Conservation (phyloP, 2,888 invertebrate genomes). For the Uropetala carovei region DNA sequence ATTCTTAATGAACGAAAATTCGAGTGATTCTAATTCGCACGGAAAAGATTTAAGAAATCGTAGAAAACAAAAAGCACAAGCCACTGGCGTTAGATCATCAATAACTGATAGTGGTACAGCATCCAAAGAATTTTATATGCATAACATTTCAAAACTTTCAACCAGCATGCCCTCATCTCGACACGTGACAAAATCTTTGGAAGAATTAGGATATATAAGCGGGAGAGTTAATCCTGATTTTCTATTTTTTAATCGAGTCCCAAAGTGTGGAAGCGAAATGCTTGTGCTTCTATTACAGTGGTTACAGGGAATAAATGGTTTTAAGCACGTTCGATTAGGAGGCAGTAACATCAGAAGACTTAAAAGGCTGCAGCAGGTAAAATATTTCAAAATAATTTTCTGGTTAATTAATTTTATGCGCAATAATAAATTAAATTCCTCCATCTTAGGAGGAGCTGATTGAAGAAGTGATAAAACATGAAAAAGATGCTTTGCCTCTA, state of each 20-base stretch:
- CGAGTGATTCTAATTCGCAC: background rate
- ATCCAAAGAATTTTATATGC: background rate
- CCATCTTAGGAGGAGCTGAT: slow-evolving; percentile 77
- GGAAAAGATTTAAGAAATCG: too few species aligned
- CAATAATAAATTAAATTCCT: background rate
- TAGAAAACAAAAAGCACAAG: too few species aligned
- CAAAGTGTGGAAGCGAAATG: slow-evolving; percentile 80
- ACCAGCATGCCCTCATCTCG: slow-evolving; percentile 8
- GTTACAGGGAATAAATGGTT: slow-evolving; percentile 79
- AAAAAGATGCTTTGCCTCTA: slow-evolving; percentile 78
- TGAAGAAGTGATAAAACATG: slow-evolving; percentile 76
- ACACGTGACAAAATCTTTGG: slow-evolving; percentile 66
- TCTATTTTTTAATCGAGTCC: slow-evolving; percentile 80
- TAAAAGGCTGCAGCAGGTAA: slow-evolving; percentile 73
- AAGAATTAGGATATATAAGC: slow-evolving; percentile 55
- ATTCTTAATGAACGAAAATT: background rate
- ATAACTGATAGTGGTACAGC: background rate
- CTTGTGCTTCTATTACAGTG: slow-evolving; percentile 79
- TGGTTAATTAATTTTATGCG: background rate
- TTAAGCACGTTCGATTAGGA: slow-evolving; percentile 78
- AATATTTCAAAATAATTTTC: slow-evolving; percentile 71
- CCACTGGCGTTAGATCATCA: background rate
- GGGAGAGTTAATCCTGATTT: slow-evolving; percentile 75
- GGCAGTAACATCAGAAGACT: slow-evolving; percentile 71
- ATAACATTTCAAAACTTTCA: background rate